A percentile compares a stretch with the other conserved stretches of the same genome.
Evolutionary conservation across 2,113 vertebrate species (phyloP).

Genomic region (Tapirus terrestris): DNA sequence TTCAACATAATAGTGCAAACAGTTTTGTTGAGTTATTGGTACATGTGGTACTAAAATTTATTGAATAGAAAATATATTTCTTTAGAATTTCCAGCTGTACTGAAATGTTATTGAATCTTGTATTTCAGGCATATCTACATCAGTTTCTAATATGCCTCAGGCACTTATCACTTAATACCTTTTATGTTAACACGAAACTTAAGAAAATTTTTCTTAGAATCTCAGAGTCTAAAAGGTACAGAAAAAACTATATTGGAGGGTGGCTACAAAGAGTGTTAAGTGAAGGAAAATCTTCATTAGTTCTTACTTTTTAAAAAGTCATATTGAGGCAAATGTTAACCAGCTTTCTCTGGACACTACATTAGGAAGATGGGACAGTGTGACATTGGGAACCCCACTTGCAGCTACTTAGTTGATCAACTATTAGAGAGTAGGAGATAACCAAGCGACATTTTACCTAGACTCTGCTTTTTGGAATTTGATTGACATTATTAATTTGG

Average conservation of each 20-base stretch:
- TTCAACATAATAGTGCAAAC: background rate
- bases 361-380: background rate
- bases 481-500: background rate
- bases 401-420: background rate
- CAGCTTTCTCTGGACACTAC: background rate
- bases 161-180: background rate
- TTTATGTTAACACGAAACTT: background rate
- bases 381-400: rapidly evolving
- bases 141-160: background rate
- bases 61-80: background rate
- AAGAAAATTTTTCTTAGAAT: background rate
- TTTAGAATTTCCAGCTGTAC: background rate
- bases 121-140: background rate
- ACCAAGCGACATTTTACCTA: background rate
- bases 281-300: background rate
- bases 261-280: background rate
- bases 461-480: background rate
- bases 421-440: background rate
- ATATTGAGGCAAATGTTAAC: background rate
- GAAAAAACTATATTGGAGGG: background rate
- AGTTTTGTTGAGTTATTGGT: background rate
- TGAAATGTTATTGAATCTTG: background rate
- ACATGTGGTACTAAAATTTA: background rate
- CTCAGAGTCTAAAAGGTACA: background rate
- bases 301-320: background rate